Conservation (phyloP, 2,113 vertebrate species). For the Megaceryle maxima region DNA sequence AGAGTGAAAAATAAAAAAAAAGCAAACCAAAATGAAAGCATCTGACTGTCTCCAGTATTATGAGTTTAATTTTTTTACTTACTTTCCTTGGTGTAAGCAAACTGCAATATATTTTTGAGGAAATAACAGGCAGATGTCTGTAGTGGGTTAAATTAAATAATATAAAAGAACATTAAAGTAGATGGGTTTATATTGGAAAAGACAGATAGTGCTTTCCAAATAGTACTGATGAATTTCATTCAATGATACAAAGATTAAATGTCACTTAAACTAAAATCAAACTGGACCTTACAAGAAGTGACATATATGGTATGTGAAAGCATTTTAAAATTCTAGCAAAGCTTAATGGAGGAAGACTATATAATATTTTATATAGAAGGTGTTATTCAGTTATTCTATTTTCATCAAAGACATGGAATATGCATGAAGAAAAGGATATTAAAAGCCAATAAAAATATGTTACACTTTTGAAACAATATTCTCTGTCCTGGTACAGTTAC, state of each 20-base stretch:
- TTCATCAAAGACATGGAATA: background rate
- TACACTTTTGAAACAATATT: background rate
- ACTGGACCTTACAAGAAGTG: constrained; percentile 5
- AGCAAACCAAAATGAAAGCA: background rate
- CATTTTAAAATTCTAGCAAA: background rate
- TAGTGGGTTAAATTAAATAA: constrained; percentile 18
- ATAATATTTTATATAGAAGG: background rate
- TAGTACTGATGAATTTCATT: background rate
- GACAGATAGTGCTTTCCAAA: background rate
- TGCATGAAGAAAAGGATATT: background rate
- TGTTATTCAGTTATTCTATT: background rate
- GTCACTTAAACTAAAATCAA: constrained; percentile 28
- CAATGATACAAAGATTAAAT: background rate
- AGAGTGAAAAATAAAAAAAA: background rate
- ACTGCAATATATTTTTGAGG: background rate
- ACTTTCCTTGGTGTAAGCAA: background rate
- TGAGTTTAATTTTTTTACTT: background rate
- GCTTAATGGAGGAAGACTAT: background rate
- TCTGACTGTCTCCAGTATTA: background rate
- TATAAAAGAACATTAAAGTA: background rate
- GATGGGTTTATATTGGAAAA: background rate
- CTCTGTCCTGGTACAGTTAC: background rate
- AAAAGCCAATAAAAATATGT: background rate
- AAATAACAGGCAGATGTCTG: background rate
- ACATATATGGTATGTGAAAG: background rate